Conservation (phyloP, 2,113 vertebrate species). For the Bufo gargarizans region DNA sequence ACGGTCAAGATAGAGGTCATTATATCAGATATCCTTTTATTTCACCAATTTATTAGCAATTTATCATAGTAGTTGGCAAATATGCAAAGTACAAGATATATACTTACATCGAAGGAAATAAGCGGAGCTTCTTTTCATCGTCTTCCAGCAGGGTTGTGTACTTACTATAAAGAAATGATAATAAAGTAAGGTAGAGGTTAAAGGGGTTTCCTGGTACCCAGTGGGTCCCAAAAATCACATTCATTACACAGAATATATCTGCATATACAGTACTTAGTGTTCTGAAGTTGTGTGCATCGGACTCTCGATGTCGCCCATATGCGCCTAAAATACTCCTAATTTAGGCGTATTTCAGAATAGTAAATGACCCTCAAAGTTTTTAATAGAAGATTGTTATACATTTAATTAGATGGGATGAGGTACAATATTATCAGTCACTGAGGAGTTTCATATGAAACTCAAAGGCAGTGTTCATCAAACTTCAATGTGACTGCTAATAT, state of each 20-base stretch:
- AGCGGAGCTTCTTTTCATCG: conserved; percentile 74
- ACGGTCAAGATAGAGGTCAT: neutral
- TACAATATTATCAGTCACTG: neutral
- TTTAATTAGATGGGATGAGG: neutral
- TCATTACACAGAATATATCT: no score
- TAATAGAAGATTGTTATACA: neutral
- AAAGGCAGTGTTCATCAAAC: neutral
- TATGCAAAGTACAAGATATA: neutral
- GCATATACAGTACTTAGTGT: no score
- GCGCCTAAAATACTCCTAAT: no score
- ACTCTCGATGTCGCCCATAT: no score
- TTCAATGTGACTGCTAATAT: no score
- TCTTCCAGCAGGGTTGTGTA: conserved; percentile 87
- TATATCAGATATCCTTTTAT: neutral
- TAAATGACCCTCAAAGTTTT: no score
- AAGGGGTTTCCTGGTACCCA: no score
- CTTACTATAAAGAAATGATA: conserved; percentile 72
- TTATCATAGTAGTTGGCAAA: neutral
- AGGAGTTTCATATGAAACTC: no score
- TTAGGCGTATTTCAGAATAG: no score
- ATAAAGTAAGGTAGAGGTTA: neutral
- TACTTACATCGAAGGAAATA: conserved; percentile 87
- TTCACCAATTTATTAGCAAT: neutral
- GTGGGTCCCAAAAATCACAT: no score
- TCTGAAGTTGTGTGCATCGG: no score